These are phyloP conservation scores for Cavia aperea DNA, from an alignment of 2,113 vertebrate species.

Conservation along the genomic window DNA sequence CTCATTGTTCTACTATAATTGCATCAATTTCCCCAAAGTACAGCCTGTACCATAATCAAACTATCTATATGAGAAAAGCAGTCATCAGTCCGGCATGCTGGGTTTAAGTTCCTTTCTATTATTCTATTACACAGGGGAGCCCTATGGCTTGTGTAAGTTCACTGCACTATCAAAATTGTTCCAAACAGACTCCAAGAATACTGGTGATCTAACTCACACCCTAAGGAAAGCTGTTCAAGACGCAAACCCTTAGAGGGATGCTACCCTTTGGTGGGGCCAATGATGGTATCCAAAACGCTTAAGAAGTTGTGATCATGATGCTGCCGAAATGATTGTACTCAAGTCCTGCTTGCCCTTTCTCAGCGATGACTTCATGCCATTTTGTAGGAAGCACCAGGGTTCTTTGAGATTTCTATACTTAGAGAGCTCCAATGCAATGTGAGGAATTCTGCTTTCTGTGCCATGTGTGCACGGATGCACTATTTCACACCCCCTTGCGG, in stretches of 20 bases:
- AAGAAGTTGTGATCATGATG: slow-evolving; percentile 11
- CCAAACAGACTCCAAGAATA: slow-evolving; percentile 40
- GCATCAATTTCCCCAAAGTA: slow-evolving; percentile 61
- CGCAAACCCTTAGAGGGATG: background rate
- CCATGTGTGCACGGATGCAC: slow-evolving; percentile 43
- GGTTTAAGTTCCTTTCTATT: slow-evolving; percentile 45
- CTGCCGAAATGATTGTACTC: slow-evolving; percentile 37
- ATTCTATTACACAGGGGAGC: background rate
- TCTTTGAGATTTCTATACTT: slow-evolving; percentile 23
- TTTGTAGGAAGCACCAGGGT: slow-evolving; percentile 11
- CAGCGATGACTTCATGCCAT: slow-evolving; percentile 42
- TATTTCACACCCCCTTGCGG: slow-evolving; percentile 22
- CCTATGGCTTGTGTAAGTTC: background rate
- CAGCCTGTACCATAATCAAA: slow-evolving; percentile 60
- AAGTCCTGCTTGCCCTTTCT: slow-evolving; percentile 14
- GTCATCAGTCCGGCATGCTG: slow-evolving; percentile 34
- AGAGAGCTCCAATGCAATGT: slow-evolving; percentile 8
- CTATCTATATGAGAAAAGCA: slow-evolving; percentile 60
- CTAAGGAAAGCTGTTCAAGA: background rate
- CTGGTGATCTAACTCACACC: background rate
- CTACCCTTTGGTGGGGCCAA: background rate
- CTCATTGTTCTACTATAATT: slow-evolving; percentile 47
- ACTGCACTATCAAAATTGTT: slow-evolving; percentile 53
- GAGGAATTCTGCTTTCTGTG: slow-evolving; percentile 46
- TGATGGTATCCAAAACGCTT: slow-evolving; percentile 13